Conservation (phyloP, 2,888 invertebrate species). For the Eumacrocentrus americanus region DNA sequence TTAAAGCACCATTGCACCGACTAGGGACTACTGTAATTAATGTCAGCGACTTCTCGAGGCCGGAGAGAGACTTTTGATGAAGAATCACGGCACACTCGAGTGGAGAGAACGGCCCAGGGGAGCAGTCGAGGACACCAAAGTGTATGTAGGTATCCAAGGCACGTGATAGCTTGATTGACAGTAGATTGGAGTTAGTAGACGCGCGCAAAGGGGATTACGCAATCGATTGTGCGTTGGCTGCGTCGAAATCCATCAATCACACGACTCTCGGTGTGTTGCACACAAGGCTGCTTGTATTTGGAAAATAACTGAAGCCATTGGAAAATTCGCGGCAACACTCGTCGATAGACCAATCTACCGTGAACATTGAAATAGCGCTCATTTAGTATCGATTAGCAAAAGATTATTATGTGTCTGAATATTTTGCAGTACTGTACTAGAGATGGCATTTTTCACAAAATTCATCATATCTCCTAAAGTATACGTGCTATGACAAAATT, state of each 20-base stretch:
- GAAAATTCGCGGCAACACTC: too few relatives aligned
- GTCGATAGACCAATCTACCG: too few relatives aligned
- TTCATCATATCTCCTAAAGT: too few relatives aligned
- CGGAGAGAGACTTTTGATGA: neutral
- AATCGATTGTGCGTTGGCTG: slow-evolving; percentile 33
- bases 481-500: too few relatives aligned
- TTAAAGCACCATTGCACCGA: too few relatives aligned
- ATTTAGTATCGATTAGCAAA: too few relatives aligned
- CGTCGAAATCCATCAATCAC: slow-evolving; percentile 34
- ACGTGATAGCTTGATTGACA: slow-evolving; percentile 32
- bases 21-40: slow-evolving; percentile 13
- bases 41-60: neutral
- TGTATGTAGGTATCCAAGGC: slow-evolving; percentile 10
- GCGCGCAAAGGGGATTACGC: slow-evolving; percentile 24
- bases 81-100: neutral
- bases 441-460: too few relatives aligned
- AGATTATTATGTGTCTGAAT: too few relatives aligned
- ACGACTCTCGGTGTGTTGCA: neutral
- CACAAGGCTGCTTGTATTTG: neutral
- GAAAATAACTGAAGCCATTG: neutral
- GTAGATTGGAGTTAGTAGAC: slow-evolving; percentile 8
- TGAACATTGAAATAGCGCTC: too few relatives aligned
- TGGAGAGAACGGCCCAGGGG: neutral
- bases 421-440: too few relatives aligned
- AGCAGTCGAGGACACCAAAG: slow-evolving; percentile 3